phyloP scores from a whole-genome alignment of 2,797 vertebrate genomes.

The Pristis pectinata region DNA sequence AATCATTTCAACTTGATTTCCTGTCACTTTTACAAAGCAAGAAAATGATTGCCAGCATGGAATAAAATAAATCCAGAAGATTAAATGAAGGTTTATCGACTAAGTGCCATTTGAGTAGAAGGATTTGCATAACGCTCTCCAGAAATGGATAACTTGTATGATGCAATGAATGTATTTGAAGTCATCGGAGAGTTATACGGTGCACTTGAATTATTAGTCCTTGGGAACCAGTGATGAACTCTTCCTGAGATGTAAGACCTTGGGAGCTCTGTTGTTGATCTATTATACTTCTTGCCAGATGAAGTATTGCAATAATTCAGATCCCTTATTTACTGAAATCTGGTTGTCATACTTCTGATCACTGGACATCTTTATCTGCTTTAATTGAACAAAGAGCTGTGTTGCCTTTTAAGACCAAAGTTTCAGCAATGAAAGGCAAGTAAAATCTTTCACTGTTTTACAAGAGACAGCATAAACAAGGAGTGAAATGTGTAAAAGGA shows the following conservation, averaged over 20 bases:
- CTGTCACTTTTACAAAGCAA: not conserved
- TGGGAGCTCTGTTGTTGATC: not conserved
- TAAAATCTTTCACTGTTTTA: not conserved
- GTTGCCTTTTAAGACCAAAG: not conserved
- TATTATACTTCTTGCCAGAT: not conserved
- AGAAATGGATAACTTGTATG: not conserved
- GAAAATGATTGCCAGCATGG: not conserved
- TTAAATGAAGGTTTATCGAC: not conserved
- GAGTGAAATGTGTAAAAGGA: too few relatives aligned
- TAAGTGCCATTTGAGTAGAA: not conserved
- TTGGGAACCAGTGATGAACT: too few relatives aligned
- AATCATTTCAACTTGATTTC: not conserved
- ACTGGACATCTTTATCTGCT: not conserved
- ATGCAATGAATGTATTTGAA: too few relatives aligned
- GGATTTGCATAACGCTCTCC: not conserved
- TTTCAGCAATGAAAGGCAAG: not conserved
- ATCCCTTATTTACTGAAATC: not conserved
- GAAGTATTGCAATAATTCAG: not conserved
- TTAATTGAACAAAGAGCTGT: not conserved
- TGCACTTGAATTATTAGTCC: too few relatives aligned
- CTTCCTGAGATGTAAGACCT: not conserved
- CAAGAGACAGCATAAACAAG: too few relatives aligned
- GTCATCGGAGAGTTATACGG: too few relatives aligned
- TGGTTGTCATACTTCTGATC: not conserved
- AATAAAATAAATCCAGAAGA: not conserved